phyloP scores from a whole-genome alignment of 1,140 invertebrate species.

The Drosophila grimshawi region DNA sequence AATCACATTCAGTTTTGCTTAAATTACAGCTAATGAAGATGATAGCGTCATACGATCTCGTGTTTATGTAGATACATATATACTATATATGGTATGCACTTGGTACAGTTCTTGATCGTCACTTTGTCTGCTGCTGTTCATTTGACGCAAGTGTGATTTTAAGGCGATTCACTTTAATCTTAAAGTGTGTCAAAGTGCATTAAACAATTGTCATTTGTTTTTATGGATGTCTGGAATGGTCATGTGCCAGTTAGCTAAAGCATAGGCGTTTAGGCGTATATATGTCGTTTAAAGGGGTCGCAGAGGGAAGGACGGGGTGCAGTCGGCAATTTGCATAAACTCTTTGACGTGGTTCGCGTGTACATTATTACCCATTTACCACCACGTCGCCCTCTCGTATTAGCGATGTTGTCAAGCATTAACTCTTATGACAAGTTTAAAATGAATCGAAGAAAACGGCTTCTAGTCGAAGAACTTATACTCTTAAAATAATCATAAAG shows the following conservation, averaged over 20 bases:
- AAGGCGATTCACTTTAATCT: constrained; percentile 7
- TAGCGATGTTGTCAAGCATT: neutral
- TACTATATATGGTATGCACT: neutral
- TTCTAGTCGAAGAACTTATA: neutral
- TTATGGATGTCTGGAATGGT: constrained; percentile 17
- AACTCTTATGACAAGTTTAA: constrained; percentile 13
- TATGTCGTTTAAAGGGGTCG: too few species aligned
- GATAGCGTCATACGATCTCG: constrained; percentile 9
- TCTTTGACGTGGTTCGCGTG: constrained; percentile 34
- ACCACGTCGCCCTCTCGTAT: neutral
- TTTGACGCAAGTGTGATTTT: constrained; percentile 5
- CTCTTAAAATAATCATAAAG: too few species aligned
- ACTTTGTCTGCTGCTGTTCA: constrained; percentile 21
- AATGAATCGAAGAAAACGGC: neutral
- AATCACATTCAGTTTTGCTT: constrained; percentile 32
- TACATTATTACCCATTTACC: constrained; percentile 32
- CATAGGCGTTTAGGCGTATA: neutral
- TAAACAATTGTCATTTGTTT: constrained; percentile 73
- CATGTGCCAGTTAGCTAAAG: constrained; percentile 11
- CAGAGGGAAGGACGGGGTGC: neutral
- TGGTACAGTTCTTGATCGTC: constrained; percentile 8
- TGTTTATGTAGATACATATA: neutral
- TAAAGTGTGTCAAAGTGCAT: constrained; percentile 79
- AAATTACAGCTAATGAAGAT: constrained; percentile 34
- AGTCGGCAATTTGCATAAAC: constrained; percentile 22